Conservation (phyloP, 2,888 invertebrate species). For the Chelonus formosanus region DNA sequence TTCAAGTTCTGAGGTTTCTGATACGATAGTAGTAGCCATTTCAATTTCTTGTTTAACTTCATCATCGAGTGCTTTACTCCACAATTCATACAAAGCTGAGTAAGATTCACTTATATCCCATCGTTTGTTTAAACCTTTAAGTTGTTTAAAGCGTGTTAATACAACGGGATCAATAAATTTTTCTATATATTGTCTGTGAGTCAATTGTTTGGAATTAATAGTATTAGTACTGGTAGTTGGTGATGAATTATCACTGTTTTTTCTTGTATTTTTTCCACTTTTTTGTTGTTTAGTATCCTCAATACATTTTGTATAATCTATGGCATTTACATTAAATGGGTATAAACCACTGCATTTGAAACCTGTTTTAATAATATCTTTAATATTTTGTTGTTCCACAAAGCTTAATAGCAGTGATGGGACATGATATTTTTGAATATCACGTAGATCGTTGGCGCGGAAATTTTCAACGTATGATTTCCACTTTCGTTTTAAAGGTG, state of each 20-base stretch:
- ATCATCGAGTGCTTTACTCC: no score
- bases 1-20: no score
- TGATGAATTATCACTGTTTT: conserved; percentile 1
- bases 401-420: conserved; percentile 35
- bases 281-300: conserved; percentile 20
- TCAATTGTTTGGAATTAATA: no score
- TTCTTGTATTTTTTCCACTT: conserved; percentile 28
- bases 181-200: no score
- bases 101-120: no score
- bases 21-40: no score
- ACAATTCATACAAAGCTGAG: no score
- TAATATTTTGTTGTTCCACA: conserved; percentile 22
- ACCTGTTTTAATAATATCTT: conserved; percentile 34
- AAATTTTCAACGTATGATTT: conserved; percentile 41
- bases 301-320: conserved; percentile 39
- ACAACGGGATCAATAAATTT: no score
- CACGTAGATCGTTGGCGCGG: conserved; percentile 8
- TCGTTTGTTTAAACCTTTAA: no score
- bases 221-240: no score
- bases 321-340: conserved; percentile 37
- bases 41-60: no score
- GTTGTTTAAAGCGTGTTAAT: no score
- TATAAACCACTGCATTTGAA: conserved; percentile 36
- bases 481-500: conserved; percentile 42
- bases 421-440: conserved; percentile 40